Base-by-base conservation (phyloP, 2,888 invertebrate genomes). In the Camponotus fellah region DNA sequence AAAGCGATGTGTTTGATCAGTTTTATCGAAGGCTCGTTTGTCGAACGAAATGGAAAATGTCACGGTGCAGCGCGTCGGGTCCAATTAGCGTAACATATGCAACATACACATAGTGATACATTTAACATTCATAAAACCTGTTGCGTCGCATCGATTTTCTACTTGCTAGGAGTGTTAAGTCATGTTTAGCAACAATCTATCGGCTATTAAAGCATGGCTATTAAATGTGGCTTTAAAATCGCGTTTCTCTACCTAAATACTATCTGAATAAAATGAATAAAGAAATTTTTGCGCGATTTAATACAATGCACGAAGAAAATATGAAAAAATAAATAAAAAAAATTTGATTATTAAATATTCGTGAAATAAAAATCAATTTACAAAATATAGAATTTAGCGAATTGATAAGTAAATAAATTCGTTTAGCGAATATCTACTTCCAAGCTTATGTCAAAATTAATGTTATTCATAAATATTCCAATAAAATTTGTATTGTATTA, bases 21-120 rank as follows among this genome's bases (percentile, higher is more conserved):
- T 83, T 62, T 49, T 17, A 10, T 17, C 69, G 72, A 81, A 76
- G 62, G 68, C 49, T 64, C 72, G 46, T 58, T 40, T 46, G 21
- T 9, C 77, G 58, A 72, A 49, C 79, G 60, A 82, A 82, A 81
- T 71, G 66, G 62, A 83, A 83, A 83, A 84, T 83, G 34, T 84
- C 53, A 46, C 34, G 40, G 46, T 21, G 34, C 40, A 60, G 21
- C 56, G 56, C 64, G 71, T 83, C 68, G 58, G 21, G 17, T 9
- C 49, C 81, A 83, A 83, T 83, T 83, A 83, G 72, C 72, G 83
- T 65, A 81, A 83, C 64, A 37, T 65, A 71, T 37, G 56, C 64
- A 21, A 40, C 34, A 64, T 21, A 32, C 26, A 21, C 53, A 80
- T 53, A 83, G 49, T 32, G 69, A 53, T 34, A 80, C 79, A 68